These are phyloP conservation scores for Rafetus swinhoei DNA, from an alignment of 2,113 vertebrate species.

Conservation along the genomic window DNA sequence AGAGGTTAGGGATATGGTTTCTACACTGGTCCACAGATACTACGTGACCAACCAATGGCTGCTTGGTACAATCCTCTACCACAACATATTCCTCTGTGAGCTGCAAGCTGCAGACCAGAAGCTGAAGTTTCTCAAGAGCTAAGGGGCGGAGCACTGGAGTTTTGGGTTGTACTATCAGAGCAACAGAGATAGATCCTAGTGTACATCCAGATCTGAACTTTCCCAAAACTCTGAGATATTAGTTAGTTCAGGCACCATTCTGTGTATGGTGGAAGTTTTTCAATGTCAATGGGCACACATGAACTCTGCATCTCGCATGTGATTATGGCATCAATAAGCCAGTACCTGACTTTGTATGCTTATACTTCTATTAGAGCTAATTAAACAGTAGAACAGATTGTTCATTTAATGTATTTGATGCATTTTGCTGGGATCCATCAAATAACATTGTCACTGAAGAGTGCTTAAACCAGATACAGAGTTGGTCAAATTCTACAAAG, in stretches of 20 bases:
- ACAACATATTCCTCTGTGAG: background rate
- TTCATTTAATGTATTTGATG: background rate
- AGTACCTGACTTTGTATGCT: background rate
- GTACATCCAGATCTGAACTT: background rate
- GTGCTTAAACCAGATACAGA: background rate
- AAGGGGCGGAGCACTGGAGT: background rate
- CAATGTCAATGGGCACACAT: background rate
- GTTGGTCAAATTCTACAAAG: background rate
- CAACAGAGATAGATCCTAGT: background rate
- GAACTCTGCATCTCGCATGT: too few relatives aligned
- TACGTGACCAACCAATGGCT: background rate
- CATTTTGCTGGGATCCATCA: conserved; percentile 13
- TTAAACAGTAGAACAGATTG: background rate
- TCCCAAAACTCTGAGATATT: conserved; percentile 4
- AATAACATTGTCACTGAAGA: background rate
- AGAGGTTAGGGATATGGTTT: background rate
- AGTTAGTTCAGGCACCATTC: background rate
- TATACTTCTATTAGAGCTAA: background rate
- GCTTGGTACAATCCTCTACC: background rate
- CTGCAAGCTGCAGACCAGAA: background rate
- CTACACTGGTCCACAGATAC: background rate
- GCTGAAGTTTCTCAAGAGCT: background rate
- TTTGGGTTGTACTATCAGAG: background rate
- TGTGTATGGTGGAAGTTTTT: background rate
- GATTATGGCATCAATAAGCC: background rate